These are phyloP conservation scores for Cerceris rybyensis DNA, from an alignment of 2,888 invertebrate genomes.

Conservation along the genomic window DNA sequence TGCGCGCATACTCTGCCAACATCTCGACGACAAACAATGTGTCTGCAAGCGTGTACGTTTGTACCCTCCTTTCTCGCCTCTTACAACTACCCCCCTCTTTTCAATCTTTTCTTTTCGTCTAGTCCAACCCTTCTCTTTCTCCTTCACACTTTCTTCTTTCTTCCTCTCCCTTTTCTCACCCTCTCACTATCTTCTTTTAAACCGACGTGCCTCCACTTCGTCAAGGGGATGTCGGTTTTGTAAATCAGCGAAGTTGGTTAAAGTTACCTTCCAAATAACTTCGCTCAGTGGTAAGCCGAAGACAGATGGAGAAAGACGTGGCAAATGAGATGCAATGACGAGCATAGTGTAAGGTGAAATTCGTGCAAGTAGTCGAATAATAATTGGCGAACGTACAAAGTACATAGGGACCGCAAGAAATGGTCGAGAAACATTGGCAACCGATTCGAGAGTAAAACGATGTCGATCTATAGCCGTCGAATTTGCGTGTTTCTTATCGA, in stretches of 20 bases:
- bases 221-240: conserved; percentile 48
- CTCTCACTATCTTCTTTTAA: background rate
- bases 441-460: too few relatives aligned
- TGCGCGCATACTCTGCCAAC: conserved; percentile 30
- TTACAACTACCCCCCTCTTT: conserved; percentile 4
- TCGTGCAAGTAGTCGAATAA: conserved; percentile 36
- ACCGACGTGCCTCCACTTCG: conserved; percentile 24
- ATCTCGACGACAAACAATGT: conserved; percentile 58
- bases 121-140: conserved; percentile 16
- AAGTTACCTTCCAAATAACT: conserved; percentile 33
- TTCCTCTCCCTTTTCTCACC: background rate
- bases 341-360: conserved; percentile 19
- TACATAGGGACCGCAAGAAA: conserved; percentile 28
- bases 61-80: conserved; percentile 25
- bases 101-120: conserved; percentile 13
- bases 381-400: conserved; percentile 21
- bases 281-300: conserved; percentile 1
- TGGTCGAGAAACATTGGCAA: conserved; percentile 4
- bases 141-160: background rate
- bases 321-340: conserved; percentile 9
- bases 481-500: too few relatives aligned
- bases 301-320: conserved; percentile 1
- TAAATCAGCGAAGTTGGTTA: conserved; percentile 60
- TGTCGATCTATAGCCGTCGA: too few relatives aligned
- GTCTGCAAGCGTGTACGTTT: conserved; percentile 45